Evolutionary conservation across 2,888 invertebrate species (phyloP).

Genomic region (Noctua janthina): DNA sequence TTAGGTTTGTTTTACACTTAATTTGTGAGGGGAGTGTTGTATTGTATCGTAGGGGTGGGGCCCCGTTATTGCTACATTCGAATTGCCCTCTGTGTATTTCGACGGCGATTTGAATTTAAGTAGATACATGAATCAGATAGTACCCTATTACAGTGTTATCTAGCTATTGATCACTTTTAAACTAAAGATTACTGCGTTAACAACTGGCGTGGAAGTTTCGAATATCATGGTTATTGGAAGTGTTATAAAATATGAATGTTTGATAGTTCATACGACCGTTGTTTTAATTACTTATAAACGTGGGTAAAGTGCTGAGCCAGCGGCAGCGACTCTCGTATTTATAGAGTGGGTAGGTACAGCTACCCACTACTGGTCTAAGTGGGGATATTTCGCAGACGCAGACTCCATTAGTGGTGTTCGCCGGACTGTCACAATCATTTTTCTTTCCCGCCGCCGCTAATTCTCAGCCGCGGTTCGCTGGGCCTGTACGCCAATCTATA

Average conservation of each 20-base stretch:
- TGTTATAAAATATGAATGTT: slow-evolving; percentile 49
- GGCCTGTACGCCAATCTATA: slow-evolving; percentile 69
- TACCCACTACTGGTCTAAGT: slow-evolving; percentile 78
- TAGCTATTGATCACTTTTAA: slow-evolving; percentile 78
- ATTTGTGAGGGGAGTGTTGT: slow-evolving; percentile 88
- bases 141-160: slow-evolving; percentile 80
- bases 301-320: slow-evolving; percentile 45
- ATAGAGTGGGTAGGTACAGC: slow-evolving; percentile 44
- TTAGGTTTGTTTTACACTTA: slow-evolving; percentile 91
- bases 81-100: slow-evolving; percentile 84
- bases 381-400: slow-evolving; percentile 88
- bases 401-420: slow-evolving; percentile 90
- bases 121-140: slow-evolving; percentile 85
- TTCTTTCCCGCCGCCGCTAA: slow-evolving; percentile 90
- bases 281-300: slow-evolving; percentile 40
- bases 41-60: slow-evolving; percentile 85
- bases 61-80: slow-evolving; percentile 82
- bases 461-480: slow-evolving; percentile 89
- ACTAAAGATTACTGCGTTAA: slow-evolving; percentile 78
- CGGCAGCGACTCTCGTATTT: slow-evolving; percentile 31
- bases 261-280: slow-evolving; percentile 20
- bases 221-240: slow-evolving; percentile 61
- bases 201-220: slow-evolving; percentile 70
- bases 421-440: slow-evolving; percentile 91
- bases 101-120: slow-evolving; percentile 86